Base-by-base conservation (phyloP, 2,113 vertebrate genomes). In the Xyliphius kryptos region DNA sequence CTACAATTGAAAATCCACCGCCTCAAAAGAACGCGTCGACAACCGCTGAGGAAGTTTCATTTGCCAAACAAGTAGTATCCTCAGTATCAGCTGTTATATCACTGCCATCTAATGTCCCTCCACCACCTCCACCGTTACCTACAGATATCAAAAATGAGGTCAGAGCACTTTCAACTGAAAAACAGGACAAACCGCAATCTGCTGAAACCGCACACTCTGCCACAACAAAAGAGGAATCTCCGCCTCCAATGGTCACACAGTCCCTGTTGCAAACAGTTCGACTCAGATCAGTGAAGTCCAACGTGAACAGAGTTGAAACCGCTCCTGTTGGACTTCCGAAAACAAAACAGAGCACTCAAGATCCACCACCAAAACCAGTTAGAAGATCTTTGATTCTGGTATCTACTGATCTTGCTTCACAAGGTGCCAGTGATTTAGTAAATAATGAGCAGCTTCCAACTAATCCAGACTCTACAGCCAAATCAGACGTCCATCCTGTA, bases 251-350 rank as follows among this genome's bases (percentile, higher is more conserved):
- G 36, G 84, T 92, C 54, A 93, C 91, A 0, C 87, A 90, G 1
- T 90, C 91, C 0, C 80, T 93, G 56, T 80, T 93, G 71, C 90
- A 95, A 84, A 90, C 83, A 84, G 91, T 93, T 26, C 83, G 91
- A 55, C 79, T 93, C 66, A 89, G 90, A 62, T 90, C 92, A 0
- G 74, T 91, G 48, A 90, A 78, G 11, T 67, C 79, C 1, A 70
- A 56, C 12, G 60, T 61, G 0, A 67, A 19, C 14, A 54, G 38
- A 19, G 17, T n/a, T 21, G 57, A 65, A 64, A 17, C 19, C 10
- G 5, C 40, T 14, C 14, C 21, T 9, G 36, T 19, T 46, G 74
- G 76, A 41, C 38, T 61, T 40, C 58, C 69, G 37, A 71, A 66
- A 63, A 20, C 55, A 16, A 37, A 66, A 49, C 67, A 70, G 63